Evolutionary conservation across 2,113 vertebrate genomes (phyloP).

Genomic region (Lipophrys pholis): DNA sequence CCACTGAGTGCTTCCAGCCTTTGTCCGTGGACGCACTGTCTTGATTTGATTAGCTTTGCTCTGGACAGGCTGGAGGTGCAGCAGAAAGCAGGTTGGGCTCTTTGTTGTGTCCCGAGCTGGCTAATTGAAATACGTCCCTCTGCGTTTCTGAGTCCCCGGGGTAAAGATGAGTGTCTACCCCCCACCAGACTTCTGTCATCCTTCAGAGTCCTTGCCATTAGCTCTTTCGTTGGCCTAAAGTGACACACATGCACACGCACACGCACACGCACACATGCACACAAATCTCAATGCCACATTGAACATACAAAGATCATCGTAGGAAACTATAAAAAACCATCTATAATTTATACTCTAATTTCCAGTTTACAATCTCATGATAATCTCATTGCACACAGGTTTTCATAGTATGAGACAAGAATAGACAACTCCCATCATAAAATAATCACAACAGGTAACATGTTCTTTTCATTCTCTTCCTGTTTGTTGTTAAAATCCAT

Average conservation of each 20-base stretch:
- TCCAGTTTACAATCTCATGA: no score
- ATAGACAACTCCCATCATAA: no score
- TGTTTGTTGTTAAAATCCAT: no score
- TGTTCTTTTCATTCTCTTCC: no score
- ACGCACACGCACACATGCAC: conserved; percentile 9
- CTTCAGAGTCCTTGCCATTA: conserved; percentile 44
- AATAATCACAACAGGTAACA: no score
- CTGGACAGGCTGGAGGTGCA: conserved; percentile 44
- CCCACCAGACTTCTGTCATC: conserved; percentile 29
- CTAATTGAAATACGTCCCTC: conserved; percentile 76
- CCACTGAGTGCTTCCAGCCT: conserved; percentile 40
- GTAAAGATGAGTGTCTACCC: conserved; percentile 49
- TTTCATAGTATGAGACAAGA: no score
- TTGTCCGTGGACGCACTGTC: conserved; percentile 41
- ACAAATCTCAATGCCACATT: no score
- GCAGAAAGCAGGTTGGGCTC: conserved; percentile 50
- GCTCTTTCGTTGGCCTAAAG: conserved; percentile 30
- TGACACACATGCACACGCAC: conserved; percentile 33
- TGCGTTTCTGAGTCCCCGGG: conserved; percentile 57
- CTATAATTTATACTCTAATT: no score
- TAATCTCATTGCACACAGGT: no score
- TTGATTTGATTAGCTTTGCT: conserved; percentile 71
- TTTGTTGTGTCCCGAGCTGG: conserved; percentile 59
- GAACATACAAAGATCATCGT: no score
- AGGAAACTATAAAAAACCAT: neutral